Base-by-base conservation (phyloP, 2,888 invertebrate genomes). In the Orchestes rusci region DNA sequence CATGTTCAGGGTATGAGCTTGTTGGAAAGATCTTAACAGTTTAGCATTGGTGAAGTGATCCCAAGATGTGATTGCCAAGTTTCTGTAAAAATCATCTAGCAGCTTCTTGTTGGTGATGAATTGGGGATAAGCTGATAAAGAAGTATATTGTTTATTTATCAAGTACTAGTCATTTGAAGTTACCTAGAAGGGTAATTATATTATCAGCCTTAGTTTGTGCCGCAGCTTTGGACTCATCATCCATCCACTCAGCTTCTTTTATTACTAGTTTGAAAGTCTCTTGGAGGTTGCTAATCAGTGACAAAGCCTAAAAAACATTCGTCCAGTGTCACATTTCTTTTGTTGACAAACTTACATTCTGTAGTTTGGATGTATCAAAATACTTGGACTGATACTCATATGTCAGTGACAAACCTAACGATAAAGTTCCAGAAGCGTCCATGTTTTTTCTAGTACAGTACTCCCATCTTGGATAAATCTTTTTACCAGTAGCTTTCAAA, bases 171-270 rank as follows among this genome's bases (percentile, higher is more conserved):
- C n/a, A 23, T 5, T 23, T 23, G 10, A 7, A 23, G 18, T 39
- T 39, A 49, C 49, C 48, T 15, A 66, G 38, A 3, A 68, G 53
- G 1, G 60, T 59, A 10, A 66, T 52, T 62, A 76, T 73, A 4
- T 72, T 69, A 35, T 68, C 59, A 5, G 70, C 68, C 63, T 76
- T 77, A 20, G 65, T 60, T 17, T 68, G 57, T 2, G 75, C 74
- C 7, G 67, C 64, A 5, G 55, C 55, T 57, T 69, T 71, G 0
- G 75, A 73, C 7, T 59, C 54, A 1, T 66, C 65, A 52, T 76
- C 76, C 70, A 77, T 71, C 77, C 77, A 76, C 10, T 66, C 63
- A 5, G 68, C 64, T 17, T 67, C 63, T 7, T 63, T 50, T 3
- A 76, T 54, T 1, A 72, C 60, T 18, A 70, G 67, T 43, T 64